Conservation (phyloP, 2,888 invertebrate species). For the Stratiomys singularior region DNA sequence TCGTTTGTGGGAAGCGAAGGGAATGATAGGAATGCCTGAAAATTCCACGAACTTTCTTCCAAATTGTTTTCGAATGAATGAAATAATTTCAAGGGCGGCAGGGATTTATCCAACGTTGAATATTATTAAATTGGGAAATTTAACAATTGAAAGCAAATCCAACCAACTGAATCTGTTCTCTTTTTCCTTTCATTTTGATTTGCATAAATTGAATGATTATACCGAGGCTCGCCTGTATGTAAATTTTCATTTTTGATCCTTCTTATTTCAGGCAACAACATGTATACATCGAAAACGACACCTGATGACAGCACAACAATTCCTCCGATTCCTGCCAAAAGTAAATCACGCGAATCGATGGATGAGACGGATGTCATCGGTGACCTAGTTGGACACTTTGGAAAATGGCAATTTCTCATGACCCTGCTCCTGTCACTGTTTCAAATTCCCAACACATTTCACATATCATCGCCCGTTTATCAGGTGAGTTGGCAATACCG, state of each 20-base stretch:
- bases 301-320: slow-evolving; percentile 55
- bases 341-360: slow-evolving; percentile 58
- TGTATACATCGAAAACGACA: slow-evolving; percentile 63
- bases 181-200: too few species aligned
- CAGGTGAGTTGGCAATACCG: slow-evolving; percentile 67
- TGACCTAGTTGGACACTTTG: slow-evolving; percentile 77
- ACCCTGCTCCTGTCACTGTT: slow-evolving; percentile 79
- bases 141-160: too few species aligned
- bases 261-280: slow-evolving; percentile 61
- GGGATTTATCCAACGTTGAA: neutral
- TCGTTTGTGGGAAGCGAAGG: too few species aligned
- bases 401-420: slow-evolving; percentile 79
- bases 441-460: slow-evolving; percentile 84
- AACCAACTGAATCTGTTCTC: too few species aligned
- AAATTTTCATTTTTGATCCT: slow-evolving; percentile 13
- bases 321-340: slow-evolving; percentile 52
- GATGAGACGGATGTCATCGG: slow-evolving; percentile 75
- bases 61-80: neutral
- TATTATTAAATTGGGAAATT: too few species aligned
- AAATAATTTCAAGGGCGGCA: neutral
- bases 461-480: slow-evolving; percentile 81
- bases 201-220: too few species aligned
- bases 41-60: neutral
- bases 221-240: too few species aligned
- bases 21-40: neutral